Percentiles rank a stretch among this genome's conserved stretches.
Conservation (phyloP, 2,797 vertebrate genomes). For the Acipenser transmontanus region DNA sequence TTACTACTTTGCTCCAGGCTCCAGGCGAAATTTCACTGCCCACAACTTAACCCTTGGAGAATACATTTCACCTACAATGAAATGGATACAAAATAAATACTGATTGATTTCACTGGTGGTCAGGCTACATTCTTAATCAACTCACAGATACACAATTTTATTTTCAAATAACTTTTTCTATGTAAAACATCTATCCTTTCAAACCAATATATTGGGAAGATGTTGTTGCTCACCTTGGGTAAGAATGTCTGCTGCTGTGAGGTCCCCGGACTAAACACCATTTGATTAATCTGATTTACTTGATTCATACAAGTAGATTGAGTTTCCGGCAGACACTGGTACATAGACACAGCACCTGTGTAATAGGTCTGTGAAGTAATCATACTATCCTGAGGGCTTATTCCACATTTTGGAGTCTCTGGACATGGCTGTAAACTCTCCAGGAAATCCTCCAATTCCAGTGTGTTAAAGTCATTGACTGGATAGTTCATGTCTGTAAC, state of each 20-base stretch:
- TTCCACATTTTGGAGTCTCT: conserved; percentile 40
- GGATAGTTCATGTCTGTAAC: conserved; percentile 53
- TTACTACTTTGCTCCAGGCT: too few species aligned
- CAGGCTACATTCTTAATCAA: too few species aligned
- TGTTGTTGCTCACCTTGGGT: conserved; percentile 45
- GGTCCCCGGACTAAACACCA: conserved; percentile 34
- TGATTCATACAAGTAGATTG: conserved; percentile 32
- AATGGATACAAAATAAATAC: too few species aligned
- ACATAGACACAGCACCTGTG: conserved; percentile 56
- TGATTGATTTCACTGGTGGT: too few species aligned
- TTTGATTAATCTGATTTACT: conserved; percentile 22
- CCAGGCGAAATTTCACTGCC: too few species aligned
- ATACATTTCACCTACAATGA: too few species aligned
- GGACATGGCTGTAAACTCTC: conserved; percentile 52
- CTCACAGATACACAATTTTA: too few species aligned
- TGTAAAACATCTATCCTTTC: too few species aligned
- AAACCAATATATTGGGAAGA: too few species aligned
- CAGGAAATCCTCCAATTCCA: conserved; percentile 58
- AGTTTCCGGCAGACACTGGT: conserved; percentile 46
- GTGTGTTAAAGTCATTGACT: conserved; percentile 44
- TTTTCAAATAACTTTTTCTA: too few species aligned
- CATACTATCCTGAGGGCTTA: conserved; percentile 36
- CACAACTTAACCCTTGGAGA: too few species aligned
- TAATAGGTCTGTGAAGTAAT: conserved; percentile 48
- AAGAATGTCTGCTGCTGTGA: conserved; percentile 37